Evolutionary conservation across 2,113 vertebrate species (phyloP).

Genomic region (Megalops atlanticus): DNA sequence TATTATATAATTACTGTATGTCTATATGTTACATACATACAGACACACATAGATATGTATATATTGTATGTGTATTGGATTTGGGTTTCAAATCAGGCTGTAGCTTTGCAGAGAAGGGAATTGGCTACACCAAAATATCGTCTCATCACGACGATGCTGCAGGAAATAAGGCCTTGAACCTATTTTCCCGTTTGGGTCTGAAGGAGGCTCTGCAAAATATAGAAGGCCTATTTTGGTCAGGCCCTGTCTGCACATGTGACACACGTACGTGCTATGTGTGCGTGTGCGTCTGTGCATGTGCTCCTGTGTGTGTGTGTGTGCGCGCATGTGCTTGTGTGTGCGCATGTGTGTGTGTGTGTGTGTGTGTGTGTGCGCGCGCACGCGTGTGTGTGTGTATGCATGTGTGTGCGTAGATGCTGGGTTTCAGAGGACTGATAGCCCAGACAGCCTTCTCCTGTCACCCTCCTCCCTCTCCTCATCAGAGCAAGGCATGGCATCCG

Average conservation of each 20-base stretch:
- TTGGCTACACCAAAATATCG: not conserved
- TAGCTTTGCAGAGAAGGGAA: not conserved
- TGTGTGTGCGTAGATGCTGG: constrained; percentile 7
- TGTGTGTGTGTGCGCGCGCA: too few species aligned
- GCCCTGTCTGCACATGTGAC: not conserved
- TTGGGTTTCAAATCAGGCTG: too few species aligned
- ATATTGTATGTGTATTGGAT: too few species aligned
- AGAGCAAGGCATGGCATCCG: constrained; percentile 45
- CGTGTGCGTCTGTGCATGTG: constrained; percentile 16
- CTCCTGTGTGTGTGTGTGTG: too few species aligned
- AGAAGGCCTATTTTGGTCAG: constrained; percentile 37
- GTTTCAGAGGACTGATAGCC: constrained; percentile 31
- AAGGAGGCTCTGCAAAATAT: constrained; percentile 42
- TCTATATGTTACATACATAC: too few species aligned
- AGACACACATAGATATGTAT: too few species aligned
- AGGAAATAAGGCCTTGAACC: not conserved
- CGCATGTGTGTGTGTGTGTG: not conserved
- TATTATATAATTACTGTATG: too few species aligned
- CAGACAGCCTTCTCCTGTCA: constrained; percentile 29
- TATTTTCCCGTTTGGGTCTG: not conserved
- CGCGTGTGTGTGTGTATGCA: constrained; percentile 6
- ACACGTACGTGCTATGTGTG: too few species aligned
- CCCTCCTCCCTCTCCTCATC: constrained; percentile 15
- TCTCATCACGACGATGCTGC: not conserved
- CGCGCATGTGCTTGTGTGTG: constrained; percentile 25